Evolutionary conservation across 1,140 invertebrate genomes (phyloP), one percentile per base, ranked within the genome.

Genomic region (Phocides pigmalion): DNA sequence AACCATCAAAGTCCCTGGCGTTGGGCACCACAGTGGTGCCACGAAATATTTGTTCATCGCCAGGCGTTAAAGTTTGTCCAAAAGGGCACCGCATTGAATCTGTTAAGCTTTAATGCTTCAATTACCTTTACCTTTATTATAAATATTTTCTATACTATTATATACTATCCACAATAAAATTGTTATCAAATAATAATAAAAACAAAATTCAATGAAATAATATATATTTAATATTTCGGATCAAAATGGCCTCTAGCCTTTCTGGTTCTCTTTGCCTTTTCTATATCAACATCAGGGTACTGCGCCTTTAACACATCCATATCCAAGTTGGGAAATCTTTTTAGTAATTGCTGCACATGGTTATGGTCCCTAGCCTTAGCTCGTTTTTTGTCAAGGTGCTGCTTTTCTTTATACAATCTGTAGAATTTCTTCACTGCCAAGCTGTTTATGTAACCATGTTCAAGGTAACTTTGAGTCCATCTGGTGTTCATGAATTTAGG

Each of bases 271-370:
- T 92, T 93, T 0, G 94, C 81, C 87, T 93, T 94, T 63, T 96
- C 94, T 63, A 97, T 88, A 87, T 97, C 93, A 11, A 97, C 94
- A 86, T 95, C 84, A 9, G 97, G 97, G 92, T 95, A 98, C 79
- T 95, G 89, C 67, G 94, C 89, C 85, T 95, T 94, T 9, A 98
- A 65, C 49, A 94, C 92, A 64, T 95, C 93, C 76, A 95, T 35
- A 4, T 97, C 95, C 76, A 97, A 86, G 78, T 98, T 92, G 8
- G 96, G 96, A 85, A 96, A 97, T 50, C 94, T 89, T 64, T 94
- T 95, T 8, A 98, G 69, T 16, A 97, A 82, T 28, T 93, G 84
- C 78, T 94, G 92, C 0, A 96, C 96, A 81, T 94, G 93, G 68
- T 94, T 95, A 32, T 81, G 93, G 37, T 95, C 86, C 51, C 94